Base-by-base conservation (phyloP, 2,888 invertebrate species). In the Campaea margaritaria region DNA sequence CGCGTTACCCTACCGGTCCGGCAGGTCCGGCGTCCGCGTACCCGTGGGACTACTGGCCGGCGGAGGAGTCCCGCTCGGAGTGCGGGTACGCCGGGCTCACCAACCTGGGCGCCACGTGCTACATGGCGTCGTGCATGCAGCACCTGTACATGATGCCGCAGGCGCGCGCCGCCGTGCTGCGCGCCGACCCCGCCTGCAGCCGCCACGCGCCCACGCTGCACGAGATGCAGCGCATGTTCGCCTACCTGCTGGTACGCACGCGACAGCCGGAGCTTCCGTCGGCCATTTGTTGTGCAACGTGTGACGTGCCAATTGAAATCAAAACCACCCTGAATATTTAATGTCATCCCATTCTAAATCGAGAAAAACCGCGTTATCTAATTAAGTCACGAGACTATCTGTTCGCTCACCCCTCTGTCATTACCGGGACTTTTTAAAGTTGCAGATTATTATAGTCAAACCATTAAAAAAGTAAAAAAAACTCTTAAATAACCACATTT, bases 21-120 rank as follows among this genome's bases (percentile, higher is more conserved):
- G 11, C 76, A 93, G 95, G 96, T 7, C 95, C 96, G 0, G 12
- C 96, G 96, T 78, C 95, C 96, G 0, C 97, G 0, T 98, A 98
- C 89, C 97, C 97, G 0, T 99, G 98, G 98, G 99, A 99, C 86
- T 98, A 98, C 87, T 99, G 99, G 99, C 99, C 99, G 2, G 96
- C 97, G 63, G 99, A 99, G 79, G 99, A 98, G 83, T 97, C 98
- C 0, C 94, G 99, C 0, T 96, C 98, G 0, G 97, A 97, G 78
- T 98, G 98, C 84, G 99, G 99, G 11, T 98, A 97, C 87, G 98
- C 98, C 0, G 99, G 99, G 0, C 93, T 99, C 4, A 98, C 98
- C 0, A 99, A 99, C 89, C 93, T 99, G 13, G 99, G 99, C 27
- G 99, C 99, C 27, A 99, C 99, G 0, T 99, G 99, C 83, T 99